phyloP scores from a whole-genome alignment of 2,113 vertebrate species.

The Aegotheles bennettii region DNA sequence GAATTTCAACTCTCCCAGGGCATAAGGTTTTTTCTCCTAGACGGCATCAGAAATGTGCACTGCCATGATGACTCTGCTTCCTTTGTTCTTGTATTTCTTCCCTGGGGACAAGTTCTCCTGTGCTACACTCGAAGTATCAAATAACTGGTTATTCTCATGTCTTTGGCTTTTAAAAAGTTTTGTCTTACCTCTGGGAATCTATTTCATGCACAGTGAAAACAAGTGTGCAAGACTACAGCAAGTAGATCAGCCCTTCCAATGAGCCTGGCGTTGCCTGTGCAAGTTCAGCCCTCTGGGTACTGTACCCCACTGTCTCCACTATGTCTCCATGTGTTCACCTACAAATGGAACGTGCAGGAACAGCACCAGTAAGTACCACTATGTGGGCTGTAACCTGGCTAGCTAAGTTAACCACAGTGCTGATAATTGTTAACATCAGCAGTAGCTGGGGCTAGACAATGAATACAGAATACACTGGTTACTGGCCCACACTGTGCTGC shows the following conservation, averaged over 20 bases:
- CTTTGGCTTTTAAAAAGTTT: background rate
- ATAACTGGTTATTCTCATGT: background rate
- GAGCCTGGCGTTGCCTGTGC: background rate
- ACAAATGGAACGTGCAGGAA: background rate
- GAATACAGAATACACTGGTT: background rate
- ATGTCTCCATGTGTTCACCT: background rate
- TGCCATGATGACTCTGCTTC: background rate
- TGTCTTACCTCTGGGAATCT: background rate
- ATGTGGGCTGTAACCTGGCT: background rate
- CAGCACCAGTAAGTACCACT: background rate
- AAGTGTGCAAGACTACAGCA: background rate
- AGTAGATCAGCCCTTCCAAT: background rate
- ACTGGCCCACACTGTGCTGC: background rate
- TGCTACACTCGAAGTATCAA: background rate
- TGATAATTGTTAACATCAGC: background rate
- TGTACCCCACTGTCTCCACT: background rate
- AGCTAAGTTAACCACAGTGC: background rate
- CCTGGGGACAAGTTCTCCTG: background rate
- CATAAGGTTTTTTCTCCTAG: background rate
- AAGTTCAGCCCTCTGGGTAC: background rate
- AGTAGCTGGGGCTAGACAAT: rapidly evolving
- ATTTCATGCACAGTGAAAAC: background rate
- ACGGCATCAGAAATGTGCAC: background rate
- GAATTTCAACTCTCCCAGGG: background rate
- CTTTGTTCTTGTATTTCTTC: background rate